phyloP scores from a whole-genome alignment of 2,113 vertebrate genomes.

The Anoplopoma fimbria region DNA sequence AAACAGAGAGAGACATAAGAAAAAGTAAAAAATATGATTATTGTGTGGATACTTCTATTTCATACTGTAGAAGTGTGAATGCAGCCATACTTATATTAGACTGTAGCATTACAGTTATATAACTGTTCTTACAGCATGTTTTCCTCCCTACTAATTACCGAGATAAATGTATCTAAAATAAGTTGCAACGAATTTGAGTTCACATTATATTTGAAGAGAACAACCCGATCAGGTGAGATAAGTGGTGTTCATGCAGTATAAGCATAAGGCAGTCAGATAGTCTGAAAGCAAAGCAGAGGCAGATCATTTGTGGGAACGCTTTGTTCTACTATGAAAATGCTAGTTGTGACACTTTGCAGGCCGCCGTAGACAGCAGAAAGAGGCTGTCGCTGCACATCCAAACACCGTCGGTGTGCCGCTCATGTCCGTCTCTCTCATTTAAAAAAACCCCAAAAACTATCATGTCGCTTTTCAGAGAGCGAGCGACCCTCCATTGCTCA shows the following conservation, averaged over 20 bases:
- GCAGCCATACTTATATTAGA: neutral
- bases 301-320: constrained; percentile 24
- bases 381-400: constrained; percentile 37
- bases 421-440: constrained; percentile 5
- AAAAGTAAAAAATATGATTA: no score
- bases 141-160: neutral
- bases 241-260: neutral
- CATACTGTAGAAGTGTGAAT: neutral
- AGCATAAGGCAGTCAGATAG: neutral
- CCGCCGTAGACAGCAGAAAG: constrained; percentile 17
- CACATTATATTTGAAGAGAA: constrained; percentile 3
- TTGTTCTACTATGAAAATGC: constrained; percentile 19
- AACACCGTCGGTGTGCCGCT: constrained; percentile 16
- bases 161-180: neutral
- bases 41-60: neutral
- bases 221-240: constrained; percentile 9
- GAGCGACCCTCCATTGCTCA: constrained; percentile 27
- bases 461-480: constrained; percentile 59
- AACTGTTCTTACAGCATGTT: neutral
- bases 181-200: neutral
- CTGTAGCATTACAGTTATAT: neutral
- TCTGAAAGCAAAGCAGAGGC: no score
- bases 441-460: neutral
- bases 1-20: neutral
- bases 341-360: constrained; percentile 37